These are phyloP conservation scores for Meandrusa payeni DNA, from an alignment of 2,888 invertebrate genomes.

Conservation along the genomic window DNA sequence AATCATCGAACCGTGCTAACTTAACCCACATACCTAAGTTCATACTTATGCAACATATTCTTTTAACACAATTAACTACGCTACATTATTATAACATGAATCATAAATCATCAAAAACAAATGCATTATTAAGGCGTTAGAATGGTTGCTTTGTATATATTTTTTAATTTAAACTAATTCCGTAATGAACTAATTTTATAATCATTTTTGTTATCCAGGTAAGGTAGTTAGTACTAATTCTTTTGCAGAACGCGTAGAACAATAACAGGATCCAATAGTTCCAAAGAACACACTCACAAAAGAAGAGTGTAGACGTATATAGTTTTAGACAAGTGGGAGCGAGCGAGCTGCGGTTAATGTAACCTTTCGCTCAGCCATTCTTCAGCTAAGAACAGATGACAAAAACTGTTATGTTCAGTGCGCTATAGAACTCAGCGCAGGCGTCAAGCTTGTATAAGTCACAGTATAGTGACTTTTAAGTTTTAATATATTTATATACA, in stretches of 20 bases:
- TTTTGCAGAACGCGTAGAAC: slow-evolving; percentile 68
- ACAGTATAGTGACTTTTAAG: slow-evolving; percentile 58
- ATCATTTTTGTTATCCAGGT: slow-evolving; percentile 13
- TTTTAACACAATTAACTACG: slow-evolving; percentile 4
- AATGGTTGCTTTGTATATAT: not conserved
- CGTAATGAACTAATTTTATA: slow-evolving; percentile 1
- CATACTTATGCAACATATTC: slow-evolving; percentile 17
- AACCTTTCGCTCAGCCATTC: slow-evolving; percentile 69
- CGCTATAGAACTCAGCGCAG: slow-evolving; percentile 63
- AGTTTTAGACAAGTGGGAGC: slow-evolving; percentile 35
- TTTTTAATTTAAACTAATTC: not conserved
- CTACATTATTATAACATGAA: slow-evolving; percentile 7
- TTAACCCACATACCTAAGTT: slow-evolving; percentile 23
- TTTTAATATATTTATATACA: slow-evolving; percentile 43
- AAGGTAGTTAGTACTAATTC: slow-evolving; percentile 44
- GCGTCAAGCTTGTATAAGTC: slow-evolving; percentile 61
- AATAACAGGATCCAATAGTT: slow-evolving; percentile 68
- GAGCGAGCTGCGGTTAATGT: slow-evolving; percentile 48
- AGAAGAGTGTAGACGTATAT: slow-evolving; percentile 43
- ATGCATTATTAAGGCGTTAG: no score
- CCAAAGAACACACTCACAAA: slow-evolving; percentile 39
- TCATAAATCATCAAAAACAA: no score
- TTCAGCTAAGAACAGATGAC: slow-evolving; percentile 66
- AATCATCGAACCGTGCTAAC: slow-evolving; percentile 13
- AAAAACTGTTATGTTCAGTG: slow-evolving; percentile 73